These are phyloP conservation scores for Hydractinia echinata DNA, from an alignment of 30 jellyfish, hydroid and myxozoan species.

Conservation along the genomic window DNA sequence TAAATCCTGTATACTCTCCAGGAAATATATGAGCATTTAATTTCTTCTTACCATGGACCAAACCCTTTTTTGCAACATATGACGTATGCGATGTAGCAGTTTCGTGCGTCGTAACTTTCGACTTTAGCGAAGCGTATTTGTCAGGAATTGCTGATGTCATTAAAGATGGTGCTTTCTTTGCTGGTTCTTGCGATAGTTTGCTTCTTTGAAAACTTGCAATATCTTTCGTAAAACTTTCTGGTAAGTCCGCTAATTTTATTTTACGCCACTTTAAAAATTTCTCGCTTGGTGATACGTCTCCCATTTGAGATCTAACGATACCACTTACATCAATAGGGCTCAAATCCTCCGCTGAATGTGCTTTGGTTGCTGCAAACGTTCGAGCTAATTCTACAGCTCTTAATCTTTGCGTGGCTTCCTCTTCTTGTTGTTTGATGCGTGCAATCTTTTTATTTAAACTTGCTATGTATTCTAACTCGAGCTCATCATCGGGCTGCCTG, in stretches of 20 bases:
- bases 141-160: background rate
- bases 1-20: constrained; percentile 41
- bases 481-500: background rate
- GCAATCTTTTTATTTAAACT: constrained; percentile 17
- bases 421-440: constrained; percentile 20
- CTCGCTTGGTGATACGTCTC: too few relatives aligned
- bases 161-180: background rate
- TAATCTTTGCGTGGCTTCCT: background rate
- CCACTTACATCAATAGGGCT: background rate
- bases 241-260: background rate
- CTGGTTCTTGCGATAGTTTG: background rate
- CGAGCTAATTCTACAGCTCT: constrained; percentile 10
- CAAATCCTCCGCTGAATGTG: background rate
- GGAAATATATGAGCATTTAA: constrained; percentile 16
- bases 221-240: background rate
- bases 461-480: constrained; percentile 24
- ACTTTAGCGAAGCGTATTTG: background rate
- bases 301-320: too few relatives aligned
- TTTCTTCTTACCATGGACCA: background rate
- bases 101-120: background rate
- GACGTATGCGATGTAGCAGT: background rate
- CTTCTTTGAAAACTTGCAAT: background rate
- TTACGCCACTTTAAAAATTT: too few relatives aligned
- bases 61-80: constrained; percentile 13
- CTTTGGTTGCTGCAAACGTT: background rate